Base-by-base conservation (phyloP, 2,113 vertebrate genomes). In the Muscicapa adusta region DNA sequence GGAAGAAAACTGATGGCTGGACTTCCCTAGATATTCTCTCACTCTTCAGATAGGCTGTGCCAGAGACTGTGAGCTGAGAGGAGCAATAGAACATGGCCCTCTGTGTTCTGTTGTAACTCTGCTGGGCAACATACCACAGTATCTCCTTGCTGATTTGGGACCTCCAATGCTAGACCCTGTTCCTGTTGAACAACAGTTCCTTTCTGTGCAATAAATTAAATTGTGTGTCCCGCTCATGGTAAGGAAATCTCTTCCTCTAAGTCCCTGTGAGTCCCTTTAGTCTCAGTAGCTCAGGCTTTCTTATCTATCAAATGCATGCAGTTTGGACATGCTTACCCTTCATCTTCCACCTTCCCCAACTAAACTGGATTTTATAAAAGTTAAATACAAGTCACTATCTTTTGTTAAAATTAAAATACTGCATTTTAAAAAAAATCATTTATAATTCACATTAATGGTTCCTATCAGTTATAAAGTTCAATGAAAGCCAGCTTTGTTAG, bases 401-500 rank as follows among this genome's bases (percentile, higher is more conserved):
- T 68, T 42, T 76, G 43, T 71, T 93, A 63, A 85, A 87, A 71
- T 43, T n/a, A 54, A 75, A 67, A 78, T 68, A 25, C 3, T 17
- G 2, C 33, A 4, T 22, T 77, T 77, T 7, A 0, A 0, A 38
- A 38, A 38, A 54, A 48, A 38, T 18, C 0, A 26, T 54, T 68
- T 66, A 12, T 42, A 34, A 14, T 80, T 73, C 6, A 14, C 45
- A 29, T 48, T 61, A 62, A 56, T 47, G 33, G 28, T 68, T 88
- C 22, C 2, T 65, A 34, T 45, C 14, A 47, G n/a, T 63, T 89
- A 26, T 53, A 56, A 93, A 65, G 38, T 34, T 28, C 67, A 50
- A 36, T 70, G 66, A 50, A 85, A 88, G 33, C 54, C 58, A 51
- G 29, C 57, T 77, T 92, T 88, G 12, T 82, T 61, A 54, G 40